Conservation (phyloP, 2,113 vertebrate species). For the Daboia siamensis region DNA sequence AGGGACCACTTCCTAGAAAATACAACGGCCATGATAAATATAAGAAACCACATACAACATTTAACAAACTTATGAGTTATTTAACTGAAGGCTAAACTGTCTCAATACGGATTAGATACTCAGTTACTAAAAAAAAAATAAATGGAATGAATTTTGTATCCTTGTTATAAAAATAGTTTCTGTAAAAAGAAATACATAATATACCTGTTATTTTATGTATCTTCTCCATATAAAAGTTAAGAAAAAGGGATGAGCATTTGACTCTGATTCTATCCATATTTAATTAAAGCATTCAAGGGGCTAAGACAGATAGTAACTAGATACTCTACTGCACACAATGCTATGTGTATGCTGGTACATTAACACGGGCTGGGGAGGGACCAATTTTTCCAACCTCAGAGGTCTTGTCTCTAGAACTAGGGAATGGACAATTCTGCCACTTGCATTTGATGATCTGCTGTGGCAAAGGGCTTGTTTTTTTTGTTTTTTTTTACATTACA, state of each 20-base stretch:
- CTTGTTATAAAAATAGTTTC: background rate
- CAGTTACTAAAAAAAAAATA: background rate
- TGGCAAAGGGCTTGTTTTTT: background rate
- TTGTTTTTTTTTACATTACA: background rate
- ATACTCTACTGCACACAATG: background rate
- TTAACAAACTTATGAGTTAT: background rate
- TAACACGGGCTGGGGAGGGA: background rate
- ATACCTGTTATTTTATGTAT: background rate
- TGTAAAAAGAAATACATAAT: background rate
- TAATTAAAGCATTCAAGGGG: background rate
- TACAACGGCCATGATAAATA: background rate
- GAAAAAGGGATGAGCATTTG: background rate
- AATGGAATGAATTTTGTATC: background rate
- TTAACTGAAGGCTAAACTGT: background rate
- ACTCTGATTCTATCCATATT: background rate
- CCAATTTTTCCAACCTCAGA: background rate
- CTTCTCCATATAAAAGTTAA: background rate
- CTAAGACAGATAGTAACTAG: background rate
- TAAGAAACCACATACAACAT: background rate
- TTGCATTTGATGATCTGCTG: background rate
- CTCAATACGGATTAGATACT: background rate
- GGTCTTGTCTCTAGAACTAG: background rate
- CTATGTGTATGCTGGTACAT: background rate
- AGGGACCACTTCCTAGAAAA: background rate
- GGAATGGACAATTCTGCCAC: too few species aligned